Evolutionary conservation across 2,888 invertebrate genomes (phyloP).

Genomic region (Schizotus pectinicornis): DNA sequence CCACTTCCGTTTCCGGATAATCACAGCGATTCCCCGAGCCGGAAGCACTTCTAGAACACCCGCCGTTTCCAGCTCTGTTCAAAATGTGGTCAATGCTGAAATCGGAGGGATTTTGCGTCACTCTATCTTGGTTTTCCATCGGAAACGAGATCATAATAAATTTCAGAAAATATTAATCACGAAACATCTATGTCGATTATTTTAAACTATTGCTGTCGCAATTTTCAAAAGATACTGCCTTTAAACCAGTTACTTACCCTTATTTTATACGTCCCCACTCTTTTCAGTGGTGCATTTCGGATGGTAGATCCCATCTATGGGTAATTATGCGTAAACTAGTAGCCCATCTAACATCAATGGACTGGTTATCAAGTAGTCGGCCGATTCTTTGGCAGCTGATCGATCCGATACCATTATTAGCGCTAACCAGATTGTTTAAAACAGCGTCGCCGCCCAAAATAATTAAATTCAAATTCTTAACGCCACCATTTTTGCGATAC

Average conservation of each 20-base stretch:
- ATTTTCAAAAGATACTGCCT: slow-evolving; percentile 29
- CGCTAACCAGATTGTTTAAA: background rate
- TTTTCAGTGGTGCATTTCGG: slow-evolving; percentile 31
- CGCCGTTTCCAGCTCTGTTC: slow-evolving; percentile 59
- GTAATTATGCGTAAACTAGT: slow-evolving; percentile 55
- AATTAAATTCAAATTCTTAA: too few species aligned
- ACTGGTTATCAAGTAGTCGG: slow-evolving; percentile 3
- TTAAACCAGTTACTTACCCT: slow-evolving; percentile 31
- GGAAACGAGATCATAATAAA: slow-evolving; percentile 8
- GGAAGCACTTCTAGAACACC: slow-evolving; percentile 6
- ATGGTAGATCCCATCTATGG: slow-evolving; percentile 48
- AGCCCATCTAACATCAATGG: slow-evolving; percentile 32
- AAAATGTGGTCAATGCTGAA: slow-evolving; percentile 70
- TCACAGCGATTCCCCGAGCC: background rate
- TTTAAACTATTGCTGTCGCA: slow-evolving; percentile 20
- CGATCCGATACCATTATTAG: too few species aligned
- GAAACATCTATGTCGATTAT: slow-evolving; percentile 30
- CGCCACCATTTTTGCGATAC: too few species aligned
- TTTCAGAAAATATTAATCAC: background rate
- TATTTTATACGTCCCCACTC: slow-evolving; percentile 47
- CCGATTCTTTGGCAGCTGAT: too few species aligned
- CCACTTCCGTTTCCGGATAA: background rate
- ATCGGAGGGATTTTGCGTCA: slow-evolving; percentile 51
- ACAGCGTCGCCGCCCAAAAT: too few species aligned
- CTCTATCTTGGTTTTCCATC: slow-evolving; percentile 8